Base-by-base conservation (phyloP, 2,113 vertebrate genomes). In the Vicugna pacos region DNA sequence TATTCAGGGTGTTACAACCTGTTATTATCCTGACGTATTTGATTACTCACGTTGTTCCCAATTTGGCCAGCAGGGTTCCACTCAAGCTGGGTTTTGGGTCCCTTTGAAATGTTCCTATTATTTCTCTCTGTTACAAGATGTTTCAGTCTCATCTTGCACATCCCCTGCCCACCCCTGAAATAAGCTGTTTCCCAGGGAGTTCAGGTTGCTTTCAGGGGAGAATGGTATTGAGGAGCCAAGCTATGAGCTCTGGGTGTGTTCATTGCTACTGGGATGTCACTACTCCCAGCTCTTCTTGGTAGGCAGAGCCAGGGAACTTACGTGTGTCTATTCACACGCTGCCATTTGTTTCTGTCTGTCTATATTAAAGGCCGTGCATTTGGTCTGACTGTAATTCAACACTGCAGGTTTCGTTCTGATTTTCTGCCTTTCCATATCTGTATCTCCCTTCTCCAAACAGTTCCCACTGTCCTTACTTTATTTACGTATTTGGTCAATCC, bases 61-160 rank as follows among this genome's bases (percentile, higher is more conserved):
- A 0, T 42, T 83, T 60, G 69, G 8, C 48, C 8, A 60, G 1
- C 2, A 20, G 38, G 3, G 16, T 15, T 35, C 64, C n/a, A n/a
- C 77, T 81, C 9, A 19, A 46, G 11, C 38, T 72, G 70, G 15
- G 15, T 83, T 79, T 32, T 54, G 4, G 65, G 11, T 5, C 22
- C 16, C 26, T 86, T 76, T 70, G 17, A 26, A 13, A 48, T 10
- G 26, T 0, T 11, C 32, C 11, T 26, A 0, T 90, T n/a, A 19
- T 58, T 58, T 81, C 1, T 60, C 22, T 94, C 52, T 75, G 22
- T 28, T n/a, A n/a, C 6, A 15, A 62, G 24, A 20, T 67, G 24
- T 28, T 69, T 15, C 72, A 50, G 46, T 26, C 7, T 85, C 50
- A 35, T 60, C 50, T 73, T 30, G 1, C 24, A 15, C 38, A 75